phyloP scores from a whole-genome alignment of 2,113 vertebrate species.

The Laticauda colubrina region DNA sequence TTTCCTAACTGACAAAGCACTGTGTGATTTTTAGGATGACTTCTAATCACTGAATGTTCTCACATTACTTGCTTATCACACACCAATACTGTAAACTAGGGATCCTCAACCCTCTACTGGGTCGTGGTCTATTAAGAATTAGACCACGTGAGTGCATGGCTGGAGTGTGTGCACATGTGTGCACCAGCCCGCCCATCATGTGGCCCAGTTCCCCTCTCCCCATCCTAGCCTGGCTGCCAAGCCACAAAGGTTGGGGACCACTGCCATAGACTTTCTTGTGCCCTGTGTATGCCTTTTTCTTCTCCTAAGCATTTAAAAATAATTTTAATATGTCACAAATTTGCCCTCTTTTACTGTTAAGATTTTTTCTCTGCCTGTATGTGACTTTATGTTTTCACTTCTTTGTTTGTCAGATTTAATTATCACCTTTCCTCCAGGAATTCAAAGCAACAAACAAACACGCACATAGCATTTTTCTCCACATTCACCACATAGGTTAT shows the following conservation, averaged over 20 bases:
- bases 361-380: neutral
- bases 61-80: neutral
- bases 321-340: neutral
- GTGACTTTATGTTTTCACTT: neutral
- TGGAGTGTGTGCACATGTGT: too few relatives aligned
- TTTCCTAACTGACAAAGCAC: neutral
- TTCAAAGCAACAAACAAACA: neutral
- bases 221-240: too few relatives aligned
- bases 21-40: neutral
- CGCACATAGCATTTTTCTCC: neutral
- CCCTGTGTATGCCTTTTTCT: neutral
- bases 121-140: too few relatives aligned
- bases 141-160: too few relatives aligned
- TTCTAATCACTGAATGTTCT: neutral
- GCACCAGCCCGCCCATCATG: fast-evolving
- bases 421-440: neutral
- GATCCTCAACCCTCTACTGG: too few relatives aligned
- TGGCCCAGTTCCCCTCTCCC: too few relatives aligned
- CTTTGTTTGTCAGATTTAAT: neutral
- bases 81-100: neutral
- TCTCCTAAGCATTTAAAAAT: neutral
- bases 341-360: neutral
- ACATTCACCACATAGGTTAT: neutral
- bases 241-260: too few relatives aligned
- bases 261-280: neutral